These are phyloP conservation scores for Pseudopleuronectes americanus DNA, from an alignment of 2,797 vertebrate genomes.

Conservation along the genomic window DNA sequence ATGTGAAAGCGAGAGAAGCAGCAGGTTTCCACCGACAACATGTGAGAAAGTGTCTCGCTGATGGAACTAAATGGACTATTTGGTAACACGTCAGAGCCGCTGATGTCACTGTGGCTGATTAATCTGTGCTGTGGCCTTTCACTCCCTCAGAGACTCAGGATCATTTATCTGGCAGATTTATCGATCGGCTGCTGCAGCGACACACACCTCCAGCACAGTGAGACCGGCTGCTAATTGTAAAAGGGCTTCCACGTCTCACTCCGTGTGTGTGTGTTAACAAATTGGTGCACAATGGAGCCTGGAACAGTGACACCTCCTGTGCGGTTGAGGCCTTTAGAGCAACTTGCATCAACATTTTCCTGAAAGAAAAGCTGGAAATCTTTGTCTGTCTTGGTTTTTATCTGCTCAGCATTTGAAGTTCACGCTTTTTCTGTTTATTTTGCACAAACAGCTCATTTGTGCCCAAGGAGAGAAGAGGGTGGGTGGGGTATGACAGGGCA, in stretches of 20 bases:
- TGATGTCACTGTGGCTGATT: slow-evolving; percentile 69
- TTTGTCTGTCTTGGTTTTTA: not conserved
- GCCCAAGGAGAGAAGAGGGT: slow-evolving; percentile 41
- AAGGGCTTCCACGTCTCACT: slow-evolving; percentile 27
- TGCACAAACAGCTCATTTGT: slow-evolving; percentile 35
- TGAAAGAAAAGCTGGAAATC: not conserved
- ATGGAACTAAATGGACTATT: slow-evolving; percentile 44
- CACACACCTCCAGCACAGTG: slow-evolving; percentile 57
- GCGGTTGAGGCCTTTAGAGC: not conserved
- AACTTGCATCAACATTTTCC: not conserved
- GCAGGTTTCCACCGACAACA: not conserved
- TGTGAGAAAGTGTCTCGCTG: slow-evolving; percentile 42
- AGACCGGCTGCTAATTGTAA: slow-evolving; percentile 64
- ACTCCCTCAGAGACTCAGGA: slow-evolving; percentile 51
- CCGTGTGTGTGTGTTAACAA: slow-evolving; percentile 28
- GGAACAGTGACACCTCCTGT: not conserved
- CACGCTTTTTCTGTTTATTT: slow-evolving; percentile 15
- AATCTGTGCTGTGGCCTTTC: slow-evolving; percentile 80
- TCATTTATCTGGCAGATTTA: slow-evolving; percentile 80
- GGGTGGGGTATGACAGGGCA: slow-evolving; percentile 26
- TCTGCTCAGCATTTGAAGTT: slow-evolving; percentile 29
- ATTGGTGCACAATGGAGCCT: slow-evolving; percentile 1
- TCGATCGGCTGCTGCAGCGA: slow-evolving; percentile 66
- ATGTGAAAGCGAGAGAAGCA: not conserved
- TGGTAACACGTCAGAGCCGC: slow-evolving; percentile 38